phyloP scores from a whole-genome alignment of 2,888 invertebrate species.

The Ellobium chinense region DNA sequence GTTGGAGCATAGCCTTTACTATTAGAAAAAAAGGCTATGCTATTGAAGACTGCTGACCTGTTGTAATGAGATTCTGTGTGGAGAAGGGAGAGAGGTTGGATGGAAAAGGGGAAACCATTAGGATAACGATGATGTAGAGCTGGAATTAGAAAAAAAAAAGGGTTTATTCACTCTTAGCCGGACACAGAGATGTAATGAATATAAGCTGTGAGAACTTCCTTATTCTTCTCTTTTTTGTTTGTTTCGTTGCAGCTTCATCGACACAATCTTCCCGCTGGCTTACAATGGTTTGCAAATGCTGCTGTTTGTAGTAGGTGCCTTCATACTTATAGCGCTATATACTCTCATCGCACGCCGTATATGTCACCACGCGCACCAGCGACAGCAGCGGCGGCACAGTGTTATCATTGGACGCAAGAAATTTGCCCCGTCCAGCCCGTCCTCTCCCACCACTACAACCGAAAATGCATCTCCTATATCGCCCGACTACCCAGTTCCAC shows the following conservation, averaged over 20 bases:
- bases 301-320: constrained; percentile 45
- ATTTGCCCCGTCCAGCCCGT: constrained; percentile 24
- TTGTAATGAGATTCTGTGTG: too few relatives aligned
- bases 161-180: too few relatives aligned
- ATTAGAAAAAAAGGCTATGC: too few relatives aligned
- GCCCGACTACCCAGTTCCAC: background rate
- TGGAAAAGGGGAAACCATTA: too few relatives aligned
- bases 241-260: background rate
- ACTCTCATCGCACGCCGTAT: constrained; percentile 47
- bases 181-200: too few relatives aligned
- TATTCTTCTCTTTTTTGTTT: too few relatives aligned
- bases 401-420: constrained; percentile 2
- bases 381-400: constrained; percentile 22
- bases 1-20: too few relatives aligned
- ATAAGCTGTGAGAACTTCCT: too few relatives aligned
- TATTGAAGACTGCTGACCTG: too few relatives aligned
- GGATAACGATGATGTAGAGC: too few relatives aligned
- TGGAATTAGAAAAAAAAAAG: too few relatives aligned
- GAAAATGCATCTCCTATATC: background rate
- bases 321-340: constrained; percentile 48
- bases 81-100: too few relatives aligned
- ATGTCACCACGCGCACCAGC: constrained; percentile 41
- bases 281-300: constrained; percentile 51
- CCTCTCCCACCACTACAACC: constrained; percentile 24
- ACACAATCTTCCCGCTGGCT: constrained; percentile 44